Evolutionary conservation across 1,140 invertebrate species (phyloP).

Genomic region (Phthorimaea operculella): DNA sequence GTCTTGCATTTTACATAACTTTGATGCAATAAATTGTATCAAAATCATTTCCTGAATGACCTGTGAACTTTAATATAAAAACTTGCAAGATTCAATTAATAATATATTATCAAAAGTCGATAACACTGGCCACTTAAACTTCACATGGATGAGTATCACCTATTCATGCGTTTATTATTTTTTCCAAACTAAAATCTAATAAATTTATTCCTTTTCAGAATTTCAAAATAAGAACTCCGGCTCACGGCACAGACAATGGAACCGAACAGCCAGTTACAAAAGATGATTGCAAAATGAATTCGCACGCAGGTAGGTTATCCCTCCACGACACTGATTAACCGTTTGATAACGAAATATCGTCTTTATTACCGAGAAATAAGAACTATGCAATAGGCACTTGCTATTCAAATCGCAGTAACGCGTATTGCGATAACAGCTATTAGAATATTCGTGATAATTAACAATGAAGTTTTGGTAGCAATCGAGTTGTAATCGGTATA

Average conservation of each 20-base stretch:
- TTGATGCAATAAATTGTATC: too few relatives aligned
- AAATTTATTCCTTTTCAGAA: neutral
- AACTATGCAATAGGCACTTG: neutral
- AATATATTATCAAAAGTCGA: too few relatives aligned
- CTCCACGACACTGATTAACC: neutral
- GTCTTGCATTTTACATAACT: too few relatives aligned
- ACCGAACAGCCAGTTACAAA: conserved; percentile 33
- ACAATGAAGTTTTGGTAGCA: conserved; percentile 15
- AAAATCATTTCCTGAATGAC: too few relatives aligned
- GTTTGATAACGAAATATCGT: neutral
- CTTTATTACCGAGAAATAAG: neutral
- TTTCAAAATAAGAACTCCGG: conserved; percentile 31
- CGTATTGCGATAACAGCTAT: conserved; percentile 8
- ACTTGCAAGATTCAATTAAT: too few relatives aligned
- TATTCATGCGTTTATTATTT: too few relatives aligned
- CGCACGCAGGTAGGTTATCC: conserved; percentile 25
- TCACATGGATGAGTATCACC: too few relatives aligned
- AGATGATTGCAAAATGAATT: conserved; percentile 29
- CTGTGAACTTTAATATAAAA: too few relatives aligned
- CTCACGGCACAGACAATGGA: conserved; percentile 25
- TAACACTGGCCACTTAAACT: too few relatives aligned
- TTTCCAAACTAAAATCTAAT: too few relatives aligned
- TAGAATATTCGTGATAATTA: conserved; percentile 28
- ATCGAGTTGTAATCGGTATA: neutral
- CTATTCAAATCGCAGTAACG: neutral